Percentiles rank a stretch among this genome's conserved stretches.
These are phyloP conservation scores for Clytia hemisphaerica DNA, from an alignment of 30 jellyfish, hydroid and myxozoan species.

Conservation along the genomic window DNA sequence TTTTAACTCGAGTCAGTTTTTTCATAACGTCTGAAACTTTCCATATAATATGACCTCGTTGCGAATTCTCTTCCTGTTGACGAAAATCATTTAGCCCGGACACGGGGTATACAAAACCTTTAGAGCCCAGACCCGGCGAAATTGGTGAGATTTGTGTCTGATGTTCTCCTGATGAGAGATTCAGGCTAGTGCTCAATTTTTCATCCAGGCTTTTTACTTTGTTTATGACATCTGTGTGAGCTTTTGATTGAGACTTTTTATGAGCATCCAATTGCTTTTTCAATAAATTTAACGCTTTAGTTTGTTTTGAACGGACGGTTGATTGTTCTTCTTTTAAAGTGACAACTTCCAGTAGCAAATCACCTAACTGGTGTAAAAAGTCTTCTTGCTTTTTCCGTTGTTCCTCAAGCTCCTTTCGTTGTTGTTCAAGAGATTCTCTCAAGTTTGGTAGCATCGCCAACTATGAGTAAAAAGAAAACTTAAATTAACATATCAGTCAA, in stretches of 20 bases:
- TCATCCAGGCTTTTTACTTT: conserved; percentile 55
- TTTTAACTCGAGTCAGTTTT: conserved; percentile 57
- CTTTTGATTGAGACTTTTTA: conserved; percentile 54
- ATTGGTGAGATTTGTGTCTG: not conserved
- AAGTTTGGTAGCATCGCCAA: conserved; percentile 45
- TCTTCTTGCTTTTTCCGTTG: conserved; percentile 73
- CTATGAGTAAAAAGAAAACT: conserved; percentile 18
- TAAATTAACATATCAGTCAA: conserved; percentile 6
- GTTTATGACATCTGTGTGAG: conserved; percentile 51
- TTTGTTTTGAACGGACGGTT: conserved; percentile 65
- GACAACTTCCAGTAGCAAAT: conserved; percentile 61
- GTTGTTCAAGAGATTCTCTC: conserved; percentile 40
- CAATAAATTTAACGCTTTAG: conserved; percentile 67
- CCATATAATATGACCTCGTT: conserved; percentile 73
- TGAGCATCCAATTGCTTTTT: conserved; percentile 67
- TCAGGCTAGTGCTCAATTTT: conserved; percentile 12
- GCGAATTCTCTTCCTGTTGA: not conserved
- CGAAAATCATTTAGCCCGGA: not conserved
- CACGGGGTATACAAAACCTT: not conserved
- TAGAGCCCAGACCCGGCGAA: not conserved
- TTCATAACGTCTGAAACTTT: conserved; percentile 56
- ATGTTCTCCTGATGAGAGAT: not conserved
- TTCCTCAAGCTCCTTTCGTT: conserved; percentile 56
- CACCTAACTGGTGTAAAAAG: conserved; percentile 61
- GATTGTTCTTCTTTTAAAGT: conserved; percentile 78